Evolutionary conservation across 2,113 vertebrate species (phyloP).

Genomic region (Marcusenius ussheri): DNA sequence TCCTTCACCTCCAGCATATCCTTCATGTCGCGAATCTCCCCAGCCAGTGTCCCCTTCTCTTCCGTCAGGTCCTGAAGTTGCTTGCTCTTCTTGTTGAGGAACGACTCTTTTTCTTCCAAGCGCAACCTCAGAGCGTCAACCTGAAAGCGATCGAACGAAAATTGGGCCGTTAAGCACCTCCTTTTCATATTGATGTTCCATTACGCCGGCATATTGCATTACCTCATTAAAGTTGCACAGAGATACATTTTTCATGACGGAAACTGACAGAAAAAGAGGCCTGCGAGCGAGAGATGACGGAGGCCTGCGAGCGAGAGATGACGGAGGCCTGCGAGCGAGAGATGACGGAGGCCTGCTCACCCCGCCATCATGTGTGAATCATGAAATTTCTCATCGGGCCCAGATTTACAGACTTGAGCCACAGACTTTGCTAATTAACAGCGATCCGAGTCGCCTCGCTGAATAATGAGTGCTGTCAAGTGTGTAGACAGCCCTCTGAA

Average conservation of each 20-base stretch:
- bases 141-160: slow-evolving; percentile 48
- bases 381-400: not conserved
- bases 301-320: too few relatives aligned
- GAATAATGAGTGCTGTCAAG: slow-evolving; percentile 16
- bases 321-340: not conserved
- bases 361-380: not conserved
- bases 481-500: not conserved
- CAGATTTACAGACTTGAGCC: not conserved
- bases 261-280: not conserved
- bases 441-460: not conserved
- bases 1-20: slow-evolving; percentile 99
- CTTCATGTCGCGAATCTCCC: slow-evolving; percentile 97
- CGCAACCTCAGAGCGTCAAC: slow-evolving; percentile 92
- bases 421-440: slow-evolving; percentile 20
- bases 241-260: slow-evolving; percentile 18
- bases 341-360: not conserved
- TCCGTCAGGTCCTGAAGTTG: slow-evolving; percentile 98
- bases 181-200: not conserved
- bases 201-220: not conserved
- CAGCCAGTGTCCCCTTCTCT: slow-evolving; percentile 92
- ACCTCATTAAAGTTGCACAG: not conserved
- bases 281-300: not conserved
- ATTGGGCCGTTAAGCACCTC: not conserved
- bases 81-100: slow-evolving; percentile 97
- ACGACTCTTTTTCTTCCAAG: slow-evolving; percentile 94